Conservation (phyloP, 2,113 vertebrate species). For the Sitta europaea region DNA sequence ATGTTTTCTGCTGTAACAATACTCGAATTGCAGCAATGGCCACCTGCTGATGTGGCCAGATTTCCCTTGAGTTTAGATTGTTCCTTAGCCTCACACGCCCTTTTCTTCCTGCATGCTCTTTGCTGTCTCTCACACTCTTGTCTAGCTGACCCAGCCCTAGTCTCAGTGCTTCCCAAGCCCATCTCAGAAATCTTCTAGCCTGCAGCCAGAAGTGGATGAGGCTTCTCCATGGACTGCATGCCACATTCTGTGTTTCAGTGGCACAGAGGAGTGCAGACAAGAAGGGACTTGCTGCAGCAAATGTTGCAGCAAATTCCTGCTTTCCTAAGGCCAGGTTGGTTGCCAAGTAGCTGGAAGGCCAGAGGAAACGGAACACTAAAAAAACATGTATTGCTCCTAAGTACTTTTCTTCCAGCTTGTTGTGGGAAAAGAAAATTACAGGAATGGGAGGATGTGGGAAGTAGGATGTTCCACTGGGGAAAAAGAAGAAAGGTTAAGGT, state of each 20-base stretch:
- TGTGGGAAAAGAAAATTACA: not conserved
- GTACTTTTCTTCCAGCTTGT: not conserved
- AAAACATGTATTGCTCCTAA: not conserved
- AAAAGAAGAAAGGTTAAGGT: not conserved
- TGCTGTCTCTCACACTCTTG: not conserved
- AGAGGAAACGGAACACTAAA: not conserved
- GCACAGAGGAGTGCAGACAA: not conserved
- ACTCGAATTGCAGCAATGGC: not conserved
- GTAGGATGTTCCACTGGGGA: not conserved
- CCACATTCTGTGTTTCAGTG: not conserved
- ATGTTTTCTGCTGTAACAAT: not conserved
- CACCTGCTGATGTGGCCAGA: not conserved
- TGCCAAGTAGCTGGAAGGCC: not conserved
- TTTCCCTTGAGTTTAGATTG: not conserved
- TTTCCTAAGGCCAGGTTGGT: accelerated
- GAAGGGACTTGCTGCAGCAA: not conserved
- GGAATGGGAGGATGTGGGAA: not conserved
- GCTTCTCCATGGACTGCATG: not conserved
- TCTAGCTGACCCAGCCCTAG: accelerated
- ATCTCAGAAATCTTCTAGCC: not conserved
- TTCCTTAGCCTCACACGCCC: accelerated
- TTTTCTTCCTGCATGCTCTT: not conserved
- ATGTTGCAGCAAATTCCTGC: not conserved
- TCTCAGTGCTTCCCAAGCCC: not conserved
- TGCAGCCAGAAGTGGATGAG: not conserved